These are phyloP conservation scores for Dromius quadrimaculatus DNA, from an alignment of 2,888 invertebrate genomes.

Conservation along the genomic window DNA sequence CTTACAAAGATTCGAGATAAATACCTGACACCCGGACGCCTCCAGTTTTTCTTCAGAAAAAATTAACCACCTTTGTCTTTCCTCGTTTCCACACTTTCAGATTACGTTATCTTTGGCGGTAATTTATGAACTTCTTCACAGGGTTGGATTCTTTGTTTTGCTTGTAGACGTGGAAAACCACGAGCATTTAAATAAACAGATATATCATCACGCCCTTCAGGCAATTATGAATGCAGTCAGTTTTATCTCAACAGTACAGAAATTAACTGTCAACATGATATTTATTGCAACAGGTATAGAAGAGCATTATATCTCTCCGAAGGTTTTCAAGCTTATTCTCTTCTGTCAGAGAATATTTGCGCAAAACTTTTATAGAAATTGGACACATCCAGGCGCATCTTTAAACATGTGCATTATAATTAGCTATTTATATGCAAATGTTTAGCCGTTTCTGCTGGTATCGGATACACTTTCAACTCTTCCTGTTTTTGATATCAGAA, in stretches of 20 bases:
- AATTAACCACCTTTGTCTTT: conserved; percentile 37
- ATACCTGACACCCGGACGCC: conserved; percentile 31
- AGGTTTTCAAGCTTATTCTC: too few species aligned
- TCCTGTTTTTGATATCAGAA: too few species aligned
- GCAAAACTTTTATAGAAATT: too few species aligned
- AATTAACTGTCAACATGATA: conserved; percentile 16
- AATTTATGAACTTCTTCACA: conserved; percentile 35
- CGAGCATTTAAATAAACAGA: conserved; percentile 23
- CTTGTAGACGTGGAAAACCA: background rate
- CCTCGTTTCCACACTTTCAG: conserved; percentile 25
- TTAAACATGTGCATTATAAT: too few species aligned
- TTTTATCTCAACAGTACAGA: conserved; percentile 20
- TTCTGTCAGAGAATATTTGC: too few species aligned
- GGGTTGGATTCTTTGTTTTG: conserved; percentile 5
- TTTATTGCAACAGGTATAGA: conserved; percentile 29
- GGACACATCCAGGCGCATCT: too few species aligned
- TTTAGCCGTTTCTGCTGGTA: too few species aligned
- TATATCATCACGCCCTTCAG: conserved; percentile 19
- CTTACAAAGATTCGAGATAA: conserved; percentile 22
- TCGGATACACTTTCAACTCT: too few species aligned
- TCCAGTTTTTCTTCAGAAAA: conserved; percentile 26
- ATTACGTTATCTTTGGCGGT: conserved; percentile 18
- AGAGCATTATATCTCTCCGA: too few species aligned
- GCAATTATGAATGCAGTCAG: conserved; percentile 21
- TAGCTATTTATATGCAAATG: too few species aligned